Base-by-base conservation (phyloP, 2,888 invertebrate genomes). In the Icerya purchasi region DNA sequence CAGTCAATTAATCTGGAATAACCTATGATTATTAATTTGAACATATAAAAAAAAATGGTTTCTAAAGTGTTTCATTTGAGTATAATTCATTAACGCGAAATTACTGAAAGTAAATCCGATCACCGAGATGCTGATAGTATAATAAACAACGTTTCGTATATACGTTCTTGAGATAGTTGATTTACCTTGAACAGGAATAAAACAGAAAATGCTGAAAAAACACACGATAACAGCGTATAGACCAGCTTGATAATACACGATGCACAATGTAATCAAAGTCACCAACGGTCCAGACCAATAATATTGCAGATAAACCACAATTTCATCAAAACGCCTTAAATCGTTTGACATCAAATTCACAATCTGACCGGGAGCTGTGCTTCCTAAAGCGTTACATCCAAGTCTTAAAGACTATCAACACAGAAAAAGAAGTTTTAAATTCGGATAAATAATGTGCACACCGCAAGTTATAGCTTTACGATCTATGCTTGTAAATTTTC, bases 321-420 rank as follows among this genome's bases (percentile, higher is more conserved):
- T 56, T 20, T 60, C 55, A 25, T 60, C 56, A 22, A 60, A 60
- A 22, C 50, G 51, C 3, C 56, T 52, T 23, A 60, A 25, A 56
- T 60, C 60, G 56, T 60, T 60, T 2, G 60, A 56, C 60, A 60
- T 50, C 21, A 60, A 56, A 36, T 60, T 60, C 1, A 60, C 51
- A 19, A 60, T 55, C 20, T 50, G 56, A 3, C 60, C 60, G 8
- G 56, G 36, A 5, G 60, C 56, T 18, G 60, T 36, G 18, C 53
- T 51, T 53, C 51, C 60, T 21, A 24, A 36, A 1, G 52, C 22
- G 22, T 55, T 56, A 22, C 36, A 52, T n/a, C 56, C 56, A 14
- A 60, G 22, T 21, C 60, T 55, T 23, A 60, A 56, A 22, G 56
- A 56, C 60, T 60, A 49, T 23, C 19, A 36, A 53, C 20, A 14